Evolutionary conservation across 2,888 invertebrate species (phyloP), one percentile per base, ranked within the genome.

Genomic region (Nemurella pictetii): DNA sequence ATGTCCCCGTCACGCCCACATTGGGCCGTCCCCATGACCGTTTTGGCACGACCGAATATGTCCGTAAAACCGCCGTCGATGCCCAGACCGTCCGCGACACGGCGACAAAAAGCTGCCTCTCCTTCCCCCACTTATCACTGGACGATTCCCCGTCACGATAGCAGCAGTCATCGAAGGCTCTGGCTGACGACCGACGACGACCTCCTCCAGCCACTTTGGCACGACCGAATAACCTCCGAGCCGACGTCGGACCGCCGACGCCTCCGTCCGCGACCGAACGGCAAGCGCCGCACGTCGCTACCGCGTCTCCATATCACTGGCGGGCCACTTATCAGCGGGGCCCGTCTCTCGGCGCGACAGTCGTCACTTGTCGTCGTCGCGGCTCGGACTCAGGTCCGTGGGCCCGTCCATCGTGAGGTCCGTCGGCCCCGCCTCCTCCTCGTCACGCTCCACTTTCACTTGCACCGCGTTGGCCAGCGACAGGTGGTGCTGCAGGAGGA

Each of bases 341-440:
- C 55, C 55, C 55, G 77, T 15, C 78, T 77, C 55, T 78, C 55
- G 84, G 26, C 36, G 20, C 78, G 84, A n/a, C n/a, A n/a, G 29
- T 73, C 28, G 29, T 32, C 15, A 75, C 75, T 75, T 75, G 84
- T 29, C 9, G 20, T 80, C 73, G 83, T 55, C 29, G n/a, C 85
- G 86, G 35, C 85, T 85, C 15, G 85, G 84, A 30, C 86, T 86
- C 73, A 86, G 84, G 84, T 86, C 86, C 9, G 85, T 86, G 32
- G 86, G 85, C 27, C 84, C 85, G 35, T 86, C 86, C 85, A 86
- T 89, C 84, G 89, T 90, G 84, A 90, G 88, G 87, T 91, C 90
- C 3, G 90, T 90, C 20, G 90, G 90, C 7, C 89, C 89, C 36
- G 91, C 91, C 0, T 86, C 86, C 3, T 77, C 85, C 30, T 78